Percentiles rank a stretch among this genome's conserved stretches.
phyloP scores from a whole-genome alignment of 2,113 vertebrate genomes.

The Peucedramus taeniatus region DNA sequence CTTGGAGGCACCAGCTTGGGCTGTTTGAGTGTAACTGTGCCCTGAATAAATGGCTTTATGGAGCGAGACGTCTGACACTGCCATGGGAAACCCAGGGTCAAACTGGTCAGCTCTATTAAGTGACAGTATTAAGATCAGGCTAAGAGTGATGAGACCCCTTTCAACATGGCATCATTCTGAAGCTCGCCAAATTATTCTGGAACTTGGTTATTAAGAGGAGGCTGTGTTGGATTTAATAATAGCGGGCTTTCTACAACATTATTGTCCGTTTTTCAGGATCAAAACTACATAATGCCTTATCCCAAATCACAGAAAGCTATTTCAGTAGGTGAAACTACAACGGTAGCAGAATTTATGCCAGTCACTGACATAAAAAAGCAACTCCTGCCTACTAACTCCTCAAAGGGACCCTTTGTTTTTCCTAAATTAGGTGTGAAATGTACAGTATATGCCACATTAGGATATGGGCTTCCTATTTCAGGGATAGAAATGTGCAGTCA shows the following conservation, averaged over 20 bases:
- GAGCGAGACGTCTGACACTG: fast-evolving
- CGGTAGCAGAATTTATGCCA: neutral
- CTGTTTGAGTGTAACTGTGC: neutral
- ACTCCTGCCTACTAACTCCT: neutral
- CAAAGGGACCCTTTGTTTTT: neutral
- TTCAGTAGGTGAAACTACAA: neutral
- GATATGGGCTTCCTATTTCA: neutral
- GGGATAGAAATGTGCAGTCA: neutral
- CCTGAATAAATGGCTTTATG: neutral
- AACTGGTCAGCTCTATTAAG: neutral
- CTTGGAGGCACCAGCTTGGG: fast-evolving
- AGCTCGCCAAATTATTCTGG: neutral
- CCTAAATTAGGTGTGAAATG: neutral
- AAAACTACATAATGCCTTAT: neutral
- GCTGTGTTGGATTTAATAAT: neutral
- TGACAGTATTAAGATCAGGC: neutral
- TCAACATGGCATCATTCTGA: neutral
- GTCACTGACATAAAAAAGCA: neutral
- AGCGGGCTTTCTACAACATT: neutral
- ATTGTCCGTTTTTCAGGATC: neutral
- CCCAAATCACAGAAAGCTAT: neutral
- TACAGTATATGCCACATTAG: neutral
- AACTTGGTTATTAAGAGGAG: neutral
- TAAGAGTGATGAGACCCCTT: neutral
- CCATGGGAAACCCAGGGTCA: fast-evolving